Percentiles rank a stretch among this genome's conserved stretches.
Conservation (phyloP, 1,140 invertebrate species). For the Diorhabda sublineata region DNA sequence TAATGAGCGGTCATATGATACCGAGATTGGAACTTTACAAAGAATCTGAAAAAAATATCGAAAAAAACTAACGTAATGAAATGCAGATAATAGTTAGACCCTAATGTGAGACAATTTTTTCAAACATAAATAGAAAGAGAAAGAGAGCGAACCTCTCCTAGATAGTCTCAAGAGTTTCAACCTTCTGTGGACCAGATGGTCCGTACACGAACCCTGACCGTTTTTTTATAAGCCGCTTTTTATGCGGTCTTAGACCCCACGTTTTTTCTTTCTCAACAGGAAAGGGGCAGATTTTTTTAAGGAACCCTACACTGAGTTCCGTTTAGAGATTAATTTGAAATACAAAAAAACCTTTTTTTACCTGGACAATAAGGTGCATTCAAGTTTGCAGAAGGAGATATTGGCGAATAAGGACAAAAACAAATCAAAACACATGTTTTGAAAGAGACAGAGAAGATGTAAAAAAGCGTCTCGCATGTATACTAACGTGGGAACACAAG, state of each 20-base stretch:
- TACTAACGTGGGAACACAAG: conserved; percentile 18
- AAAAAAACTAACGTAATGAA: conserved; percentile 14
- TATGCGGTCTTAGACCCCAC: conserved; percentile 41
- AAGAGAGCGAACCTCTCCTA: conserved; percentile 26
- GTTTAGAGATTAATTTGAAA: conserved; percentile 44
- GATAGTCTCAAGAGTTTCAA: conserved; percentile 38
- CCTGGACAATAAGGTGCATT: conserved; percentile 42
- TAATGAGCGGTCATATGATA: conserved; percentile 15
- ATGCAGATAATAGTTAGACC: conserved; percentile 15
- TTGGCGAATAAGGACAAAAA: conserved; percentile 12
- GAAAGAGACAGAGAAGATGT: conserved; percentile 10
- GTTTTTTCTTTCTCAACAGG: conserved; percentile 34
- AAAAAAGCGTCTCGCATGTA: conserved; percentile 28
- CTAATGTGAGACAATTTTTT: conserved; percentile 16
- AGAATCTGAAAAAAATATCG: background rate
- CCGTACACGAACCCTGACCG: conserved; percentile 41
- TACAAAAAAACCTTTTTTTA: conserved; percentile 38
- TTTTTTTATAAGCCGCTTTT: conserved; percentile 43
- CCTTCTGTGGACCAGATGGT: conserved; percentile 44
- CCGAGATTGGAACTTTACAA: conserved; percentile 11
- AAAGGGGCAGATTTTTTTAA: conserved; percentile 46
- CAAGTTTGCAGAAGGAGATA: conserved; percentile 37
- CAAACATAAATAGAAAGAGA: conserved; percentile 13
- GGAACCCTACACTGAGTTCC: conserved; percentile 44
- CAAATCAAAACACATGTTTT: conserved; percentile 7